These are phyloP conservation scores for Phenacoccus solenopsis DNA, from an alignment of 1,140 invertebrate genomes.

Conservation along the genomic window DNA sequence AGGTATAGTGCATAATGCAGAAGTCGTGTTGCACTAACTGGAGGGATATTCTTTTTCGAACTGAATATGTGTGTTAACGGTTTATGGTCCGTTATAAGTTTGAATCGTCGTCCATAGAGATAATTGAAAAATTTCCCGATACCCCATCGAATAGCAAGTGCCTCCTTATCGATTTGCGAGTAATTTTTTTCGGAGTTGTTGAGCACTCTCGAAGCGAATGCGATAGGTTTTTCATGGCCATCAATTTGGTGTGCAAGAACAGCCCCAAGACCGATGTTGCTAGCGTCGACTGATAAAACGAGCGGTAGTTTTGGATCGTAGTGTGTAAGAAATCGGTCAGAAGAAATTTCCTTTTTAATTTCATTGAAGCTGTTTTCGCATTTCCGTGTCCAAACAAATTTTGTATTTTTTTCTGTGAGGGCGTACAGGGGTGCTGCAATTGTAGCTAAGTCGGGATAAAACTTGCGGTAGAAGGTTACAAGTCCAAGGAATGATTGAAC, in stretches of 20 bases:
- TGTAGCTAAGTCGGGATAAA: not conserved
- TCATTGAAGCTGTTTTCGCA: not conserved
- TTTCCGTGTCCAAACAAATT: not conserved
- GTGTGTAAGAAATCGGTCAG: not conserved
- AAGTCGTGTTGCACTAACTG: no score
- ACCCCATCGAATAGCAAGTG: no score
- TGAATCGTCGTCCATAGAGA: no score
- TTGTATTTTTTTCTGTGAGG: not conserved
- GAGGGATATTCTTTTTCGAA: no score
- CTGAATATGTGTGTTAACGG: no score
- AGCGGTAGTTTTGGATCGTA: slow-evolving; percentile 30
- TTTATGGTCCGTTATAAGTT: no score
- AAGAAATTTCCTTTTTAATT: not conserved
- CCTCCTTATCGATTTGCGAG: no score
- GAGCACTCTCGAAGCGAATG: slow-evolving; percentile 35
- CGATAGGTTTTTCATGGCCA: slow-evolving; percentile 33
- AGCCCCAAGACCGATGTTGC: slow-evolving; percentile 34
- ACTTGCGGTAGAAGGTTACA: not conserved
- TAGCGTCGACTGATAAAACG: slow-evolving; percentile 37
- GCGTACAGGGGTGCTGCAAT: not conserved
- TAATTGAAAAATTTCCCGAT: no score
- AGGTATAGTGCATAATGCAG: no score
- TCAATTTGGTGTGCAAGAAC: not conserved
- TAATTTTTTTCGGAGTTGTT: slow-evolving; percentile 30
- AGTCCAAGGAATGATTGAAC: not conserved